A percentile compares a stretch with the other conserved stretches of the same genome.
Evolutionary conservation across 2,113 vertebrate species (phyloP).

Genomic region (Leiothrix lutea): DNA sequence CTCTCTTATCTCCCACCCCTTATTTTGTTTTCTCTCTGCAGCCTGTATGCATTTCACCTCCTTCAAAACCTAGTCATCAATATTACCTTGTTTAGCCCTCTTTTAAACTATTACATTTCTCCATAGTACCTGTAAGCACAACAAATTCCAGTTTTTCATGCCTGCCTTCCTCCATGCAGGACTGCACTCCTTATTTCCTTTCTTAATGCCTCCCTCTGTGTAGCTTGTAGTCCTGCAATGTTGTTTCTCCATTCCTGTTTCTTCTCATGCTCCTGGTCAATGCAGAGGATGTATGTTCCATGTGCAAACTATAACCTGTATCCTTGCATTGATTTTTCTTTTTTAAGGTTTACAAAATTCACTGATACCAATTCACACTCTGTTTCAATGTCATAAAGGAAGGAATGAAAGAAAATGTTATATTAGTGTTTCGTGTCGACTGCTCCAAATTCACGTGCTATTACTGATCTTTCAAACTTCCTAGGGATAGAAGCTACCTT

Average conservation of each 20-base stretch:
- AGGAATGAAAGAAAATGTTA: neutral
- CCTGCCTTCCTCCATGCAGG: neutral
- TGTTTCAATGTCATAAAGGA: neutral
- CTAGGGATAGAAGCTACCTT: neutral
- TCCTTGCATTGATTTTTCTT: neutral
- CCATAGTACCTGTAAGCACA: neutral
- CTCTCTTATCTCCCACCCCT: neutral
- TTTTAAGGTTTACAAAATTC: neutral
- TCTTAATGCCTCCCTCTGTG: neutral
- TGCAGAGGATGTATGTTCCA: neutral
- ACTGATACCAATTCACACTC: neutral
- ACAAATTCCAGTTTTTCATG: neutral
- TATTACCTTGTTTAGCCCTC: neutral
- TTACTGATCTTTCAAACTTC: neutral
- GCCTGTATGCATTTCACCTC: neutral
- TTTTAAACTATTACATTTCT: neutral
- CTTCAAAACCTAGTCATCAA: neutral
- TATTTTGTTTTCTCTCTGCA: neutral
- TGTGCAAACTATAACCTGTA: neutral
- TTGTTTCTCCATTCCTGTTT: neutral
- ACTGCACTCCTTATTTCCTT: neutral
- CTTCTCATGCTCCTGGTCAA: neutral
- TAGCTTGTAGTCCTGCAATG: neutral
- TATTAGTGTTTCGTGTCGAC: neutral
- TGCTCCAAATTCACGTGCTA: neutral